phyloP scores from a whole-genome alignment of 2,888 invertebrate genomes.

The Coenonympha glycerion region DNA sequence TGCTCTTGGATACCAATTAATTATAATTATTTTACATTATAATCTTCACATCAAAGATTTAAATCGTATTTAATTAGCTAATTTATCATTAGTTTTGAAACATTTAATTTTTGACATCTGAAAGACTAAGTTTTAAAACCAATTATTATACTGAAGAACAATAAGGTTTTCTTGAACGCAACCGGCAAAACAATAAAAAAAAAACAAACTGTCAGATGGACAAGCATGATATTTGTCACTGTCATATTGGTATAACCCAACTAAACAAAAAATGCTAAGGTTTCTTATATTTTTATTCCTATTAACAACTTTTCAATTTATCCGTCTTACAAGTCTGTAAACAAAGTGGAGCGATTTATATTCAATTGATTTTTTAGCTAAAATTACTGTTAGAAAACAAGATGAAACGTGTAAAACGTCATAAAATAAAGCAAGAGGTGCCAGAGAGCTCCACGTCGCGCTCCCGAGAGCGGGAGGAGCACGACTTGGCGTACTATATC shows the following conservation, averaged over 20 bases:
- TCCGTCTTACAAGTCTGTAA: no score
- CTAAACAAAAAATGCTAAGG: neutral
- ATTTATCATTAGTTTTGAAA: no score
- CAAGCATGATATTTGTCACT: no score
- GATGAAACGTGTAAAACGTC: constrained; percentile 31
- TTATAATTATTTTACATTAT: constrained; percentile 1
- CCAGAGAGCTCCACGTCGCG: constrained; percentile 36
- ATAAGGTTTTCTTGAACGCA: no score
- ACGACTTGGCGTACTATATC: constrained; percentile 74
- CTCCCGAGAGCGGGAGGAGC: constrained; percentile 45
- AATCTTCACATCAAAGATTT: no score
- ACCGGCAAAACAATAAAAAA: no score
- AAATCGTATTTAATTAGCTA: no score
- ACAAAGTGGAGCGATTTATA: neutral
- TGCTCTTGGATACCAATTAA: constrained; percentile 17
- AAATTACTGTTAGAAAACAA: neutral
- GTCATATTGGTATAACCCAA: neutral
- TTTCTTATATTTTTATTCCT: neutral
- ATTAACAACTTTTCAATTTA: neutral
- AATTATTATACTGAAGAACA: no score
- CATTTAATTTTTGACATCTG: no score
- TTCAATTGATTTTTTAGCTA: neutral
- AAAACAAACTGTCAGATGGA: no score
- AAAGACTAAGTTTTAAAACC: no score
- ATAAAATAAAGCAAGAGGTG: constrained; percentile 30